Base-by-base conservation (phyloP, 2,888 invertebrate species). In the Morinoia aosen region DNA sequence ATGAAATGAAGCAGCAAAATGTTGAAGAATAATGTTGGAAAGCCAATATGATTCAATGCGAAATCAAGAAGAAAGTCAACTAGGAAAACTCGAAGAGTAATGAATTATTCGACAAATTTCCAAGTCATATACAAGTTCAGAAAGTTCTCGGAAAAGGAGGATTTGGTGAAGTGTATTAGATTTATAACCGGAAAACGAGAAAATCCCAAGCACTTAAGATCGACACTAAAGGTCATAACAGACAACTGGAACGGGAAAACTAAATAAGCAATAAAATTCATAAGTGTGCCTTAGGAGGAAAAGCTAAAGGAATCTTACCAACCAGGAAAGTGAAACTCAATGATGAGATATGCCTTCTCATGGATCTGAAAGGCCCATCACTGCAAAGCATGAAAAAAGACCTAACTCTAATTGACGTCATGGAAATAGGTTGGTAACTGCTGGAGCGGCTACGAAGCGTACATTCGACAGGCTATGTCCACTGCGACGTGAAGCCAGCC, bases 331-430 rank as follows among this genome's bases (percentile, higher is more conserved):
- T 57, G 39, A 58, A 58, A 39, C 58, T 94, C 39, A 12, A 57
- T 48, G 39, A 57, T 25, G 33, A 39, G 94, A n/a, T 33, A 25
- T 40, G 58, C 33, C 58, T 94, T 16, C 58, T 94, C 58, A 94
- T 94, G 94, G 94, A 94, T n/a, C 58, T 94, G 57, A 94, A 94
- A 58, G 94, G 94, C 33, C 58, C 58, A n/a, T 94, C 94, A 57
- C 58, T 94, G 58, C 25, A 94, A 57, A n/a, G 56, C 94, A 94
- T 94, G 57, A 58, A 58, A 33, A 90, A 90, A 90, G 90, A 90
- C 19, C 90, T 90, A 14, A 40, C 90, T 11, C 14, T 48, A 40
- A 40, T 40, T 14, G 40, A 90, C 90, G 48, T 90, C 90, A 90
- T 90, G 90, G 40, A 48, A 90, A 48, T 94, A 94, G 94, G 58